A percentile compares a stretch with the other conserved stretches of the same genome.
These are phyloP conservation scores for Anastatus disparis DNA, from an alignment of 1,140 invertebrate species.

Conservation along the genomic window DNA sequence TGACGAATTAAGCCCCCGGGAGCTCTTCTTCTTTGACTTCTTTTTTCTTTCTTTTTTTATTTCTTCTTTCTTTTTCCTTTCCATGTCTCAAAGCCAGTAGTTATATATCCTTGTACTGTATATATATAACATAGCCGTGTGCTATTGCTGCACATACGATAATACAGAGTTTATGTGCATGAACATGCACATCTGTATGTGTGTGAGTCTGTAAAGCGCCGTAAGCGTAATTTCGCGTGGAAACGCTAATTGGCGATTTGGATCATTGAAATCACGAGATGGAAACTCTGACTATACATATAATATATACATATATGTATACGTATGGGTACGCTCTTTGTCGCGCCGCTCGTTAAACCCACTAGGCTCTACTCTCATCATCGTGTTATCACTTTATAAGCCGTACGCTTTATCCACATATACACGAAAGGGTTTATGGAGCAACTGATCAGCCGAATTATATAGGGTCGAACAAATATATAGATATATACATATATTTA, in stretches of 20 bases:
- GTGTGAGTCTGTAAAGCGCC: not conserved
- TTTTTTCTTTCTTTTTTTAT: too few species aligned
- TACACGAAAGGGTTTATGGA: not conserved
- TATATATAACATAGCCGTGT: not conserved
- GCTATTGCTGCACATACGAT: too few species aligned
- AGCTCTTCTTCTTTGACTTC: too few species aligned
- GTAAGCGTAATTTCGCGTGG: constrained; percentile 17
- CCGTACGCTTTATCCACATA: not conserved
- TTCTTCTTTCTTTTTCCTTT: not conserved
- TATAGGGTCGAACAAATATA: too few species aligned
- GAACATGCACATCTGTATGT: too few species aligned
- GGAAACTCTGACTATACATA: too few species aligned
- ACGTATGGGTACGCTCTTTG: not conserved
- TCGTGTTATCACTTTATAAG: constrained; percentile 23
- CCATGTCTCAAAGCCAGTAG: not conserved
- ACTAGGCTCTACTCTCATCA: constrained; percentile 20
- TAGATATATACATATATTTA: too few species aligned
- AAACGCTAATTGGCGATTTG: constrained; percentile 33
- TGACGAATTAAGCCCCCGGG: constrained; percentile 16
- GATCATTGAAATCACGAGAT: constrained; percentile 21
- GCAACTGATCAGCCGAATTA: constrained; percentile 6
- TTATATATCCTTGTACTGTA: constrained; percentile 1
- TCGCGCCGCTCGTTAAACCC: constrained; percentile 37
- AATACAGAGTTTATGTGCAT: too few species aligned
- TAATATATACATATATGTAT: too few species aligned